Evolutionary conservation across 2,888 invertebrate species (phyloP).

Genomic region (Chalcosyrphus nemorum): DNA sequence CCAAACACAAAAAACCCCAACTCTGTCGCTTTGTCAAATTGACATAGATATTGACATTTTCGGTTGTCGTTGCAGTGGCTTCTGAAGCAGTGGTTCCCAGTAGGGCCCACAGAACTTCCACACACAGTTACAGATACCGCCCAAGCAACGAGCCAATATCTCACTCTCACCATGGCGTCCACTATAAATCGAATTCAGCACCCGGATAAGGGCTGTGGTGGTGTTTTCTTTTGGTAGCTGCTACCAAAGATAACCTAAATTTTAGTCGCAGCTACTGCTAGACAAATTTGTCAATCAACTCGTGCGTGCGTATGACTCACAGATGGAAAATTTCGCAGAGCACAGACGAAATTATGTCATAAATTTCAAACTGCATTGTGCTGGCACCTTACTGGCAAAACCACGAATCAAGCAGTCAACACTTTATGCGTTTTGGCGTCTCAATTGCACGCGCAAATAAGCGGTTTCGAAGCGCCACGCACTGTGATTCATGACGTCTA

Average conservation of each 20-base stretch:
- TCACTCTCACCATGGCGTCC: conserved; percentile 8
- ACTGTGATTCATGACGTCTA: conserved; percentile 67
- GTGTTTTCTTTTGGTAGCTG: conserved; percentile 47
- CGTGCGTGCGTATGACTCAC: conserved; percentile 56
- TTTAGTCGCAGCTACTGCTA: conserved; percentile 56
- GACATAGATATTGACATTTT: conserved; percentile 57
- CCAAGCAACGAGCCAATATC: conserved; percentile 31
- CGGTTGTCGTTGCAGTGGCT: conserved; percentile 47
- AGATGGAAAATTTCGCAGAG: conserved; percentile 43
- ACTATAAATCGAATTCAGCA: conserved; percentile 48
- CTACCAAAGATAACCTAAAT: conserved; percentile 63
- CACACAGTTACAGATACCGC: conserved; percentile 51
- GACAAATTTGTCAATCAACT: conserved; percentile 62
- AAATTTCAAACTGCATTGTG: conserved; percentile 35
- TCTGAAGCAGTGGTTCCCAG: conserved; percentile 62
- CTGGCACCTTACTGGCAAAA: conserved; percentile 36
- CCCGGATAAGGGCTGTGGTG: conserved; percentile 47
- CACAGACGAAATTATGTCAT: conserved; percentile 48
- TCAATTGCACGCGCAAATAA: conserved; percentile 51
- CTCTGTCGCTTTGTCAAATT: conserved; percentile 37
- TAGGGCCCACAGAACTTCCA: conserved; percentile 65
- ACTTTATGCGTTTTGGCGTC: conserved; percentile 45
- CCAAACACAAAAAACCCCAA: neutral
- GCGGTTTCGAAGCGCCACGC: conserved; percentile 65
- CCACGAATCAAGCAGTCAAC: conserved; percentile 64